phyloP scores from a whole-genome alignment of 2,888 invertebrate species.

The Holacanthella duospinosa region DNA sequence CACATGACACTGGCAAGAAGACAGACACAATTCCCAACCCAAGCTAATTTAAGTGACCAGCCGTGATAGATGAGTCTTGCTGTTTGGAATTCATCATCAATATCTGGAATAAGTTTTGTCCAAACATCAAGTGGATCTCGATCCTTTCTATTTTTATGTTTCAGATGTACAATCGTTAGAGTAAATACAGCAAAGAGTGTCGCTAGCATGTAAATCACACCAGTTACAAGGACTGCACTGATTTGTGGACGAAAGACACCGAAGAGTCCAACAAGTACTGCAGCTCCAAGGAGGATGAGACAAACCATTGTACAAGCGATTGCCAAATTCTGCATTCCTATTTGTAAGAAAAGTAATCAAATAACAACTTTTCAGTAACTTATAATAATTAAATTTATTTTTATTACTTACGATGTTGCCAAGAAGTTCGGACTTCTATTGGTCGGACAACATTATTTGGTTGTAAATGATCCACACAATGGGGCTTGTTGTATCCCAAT shows the following conservation, averaged over 20 bases:
- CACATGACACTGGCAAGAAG: slow-evolving; percentile 71
- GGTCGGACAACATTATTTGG: slow-evolving; percentile 18
- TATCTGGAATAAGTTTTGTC: slow-evolving; percentile 35
- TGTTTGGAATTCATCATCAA: slow-evolving; percentile 36
- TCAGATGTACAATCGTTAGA: slow-evolving; percentile 83
- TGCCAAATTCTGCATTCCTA: slow-evolving; percentile 91
- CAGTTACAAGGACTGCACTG: slow-evolving; percentile 83
- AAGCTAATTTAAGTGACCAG: slow-evolving; percentile 73
- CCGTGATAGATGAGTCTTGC: slow-evolving; percentile 66
- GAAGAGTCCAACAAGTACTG: slow-evolving; percentile 76
- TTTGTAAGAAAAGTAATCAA: slow-evolving; percentile 14
- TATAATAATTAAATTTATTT: neutral
- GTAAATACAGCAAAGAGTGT: slow-evolving; percentile 85
- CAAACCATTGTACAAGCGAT: slow-evolving; percentile 89
- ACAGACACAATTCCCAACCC: slow-evolving; percentile 75
- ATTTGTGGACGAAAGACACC: slow-evolving; percentile 84
- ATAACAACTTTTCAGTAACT: neutral
- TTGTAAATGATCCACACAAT: slow-evolving; percentile 34
- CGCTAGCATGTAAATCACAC: slow-evolving; percentile 85
- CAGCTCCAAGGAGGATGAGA: slow-evolving; percentile 74
- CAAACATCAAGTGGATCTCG: slow-evolving; percentile 40
- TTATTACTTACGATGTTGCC: slow-evolving; percentile 35
- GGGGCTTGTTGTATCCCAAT: slow-evolving; percentile 23
- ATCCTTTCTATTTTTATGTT: slow-evolving; percentile 58
- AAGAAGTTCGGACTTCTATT: slow-evolving; percentile 29